Base-by-base conservation (phyloP, 2,797 vertebrate genomes). In the Thunnus albacares region DNA sequence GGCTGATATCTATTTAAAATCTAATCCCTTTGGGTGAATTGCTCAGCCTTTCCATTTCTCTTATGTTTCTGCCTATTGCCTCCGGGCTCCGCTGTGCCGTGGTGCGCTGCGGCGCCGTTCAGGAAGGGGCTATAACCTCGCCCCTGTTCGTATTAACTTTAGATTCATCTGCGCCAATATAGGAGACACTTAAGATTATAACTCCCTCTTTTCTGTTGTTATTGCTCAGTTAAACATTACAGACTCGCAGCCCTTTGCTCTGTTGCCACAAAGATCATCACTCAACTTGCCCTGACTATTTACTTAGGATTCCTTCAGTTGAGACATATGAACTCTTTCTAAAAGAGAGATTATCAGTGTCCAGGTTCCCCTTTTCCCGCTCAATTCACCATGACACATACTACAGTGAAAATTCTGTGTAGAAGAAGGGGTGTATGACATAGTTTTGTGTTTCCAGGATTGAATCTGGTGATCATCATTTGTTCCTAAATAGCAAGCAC, bases 1-100 rank as follows among this genome's bases (percentile, higher is more conserved):
- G 90, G 91, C 90, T 90, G 92, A 90, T 93, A 93, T 94, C 91
- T 94, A 94, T 94, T 94, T 94, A 93, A 95, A 93, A 93, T 92
- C 91, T 89, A 92, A 90, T 90, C 81, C 93, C 93, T 93, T 82
- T 90, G 93, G 94, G 93, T 89, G 81, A 87, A 88, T 87, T 81
- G 84, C 86, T 86, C 87, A 82, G 93, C 82, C 84, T 92, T 90
- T 90, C 89, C 85, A 90, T 92, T 92, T 90, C 89, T 92, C 92
- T 93, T 92, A 90, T 90, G 90, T 90, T 93, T 88, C 90, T 93
- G 90, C 82, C 88, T 89, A 89, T 89, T 70, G 92, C 92, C 91
- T 87, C 63, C 70, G 71, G 92, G 92, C 90, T 83, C 82, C 65
- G 26, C 77, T 89, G 86, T 41, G 87, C 87, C 41, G 26, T 22